Conservation (phyloP, 2,113 vertebrate species). For the Mesoclemmys tuberculata region DNA sequence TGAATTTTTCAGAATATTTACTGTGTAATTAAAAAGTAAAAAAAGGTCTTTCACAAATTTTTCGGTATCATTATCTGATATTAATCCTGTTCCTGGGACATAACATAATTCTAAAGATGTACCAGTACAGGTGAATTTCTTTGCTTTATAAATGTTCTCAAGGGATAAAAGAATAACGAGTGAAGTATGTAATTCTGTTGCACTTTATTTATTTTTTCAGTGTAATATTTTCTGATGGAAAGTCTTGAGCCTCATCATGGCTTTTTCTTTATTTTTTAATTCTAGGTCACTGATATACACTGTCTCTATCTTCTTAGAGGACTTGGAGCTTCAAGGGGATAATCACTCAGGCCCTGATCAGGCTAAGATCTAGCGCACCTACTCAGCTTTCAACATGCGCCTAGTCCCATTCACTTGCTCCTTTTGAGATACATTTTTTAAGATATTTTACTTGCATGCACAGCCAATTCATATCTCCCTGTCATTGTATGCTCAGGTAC, state of each 20-base stretch:
- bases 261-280: slow-evolving; percentile 25
- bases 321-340: not conserved
- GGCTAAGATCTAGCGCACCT: not conserved
- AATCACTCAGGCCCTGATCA: rapidly evolving
- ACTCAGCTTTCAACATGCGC: not conserved
- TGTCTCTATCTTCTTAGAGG: not conserved
- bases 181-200: not conserved
- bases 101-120: not conserved
- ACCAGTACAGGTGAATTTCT: not conserved
- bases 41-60: not conserved
- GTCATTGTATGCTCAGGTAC: rapidly evolving
- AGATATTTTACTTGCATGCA: not conserved
- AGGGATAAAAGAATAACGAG: not conserved
- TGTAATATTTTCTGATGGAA: not conserved
- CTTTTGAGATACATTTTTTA: not conserved
- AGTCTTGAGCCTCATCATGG: not conserved
- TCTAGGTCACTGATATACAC: not conserved
- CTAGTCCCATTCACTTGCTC: not conserved
- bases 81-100: not conserved
- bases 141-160: not conserved
- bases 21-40: slow-evolving; percentile 11
- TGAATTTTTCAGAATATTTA: not conserved
- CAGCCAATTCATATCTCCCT: not conserved
- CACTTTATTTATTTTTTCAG: not conserved
- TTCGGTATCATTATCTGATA: not conserved